Conservation (phyloP, 53 echinoderm and acorn worm genomes). For the Crossaster papposus region DNA sequence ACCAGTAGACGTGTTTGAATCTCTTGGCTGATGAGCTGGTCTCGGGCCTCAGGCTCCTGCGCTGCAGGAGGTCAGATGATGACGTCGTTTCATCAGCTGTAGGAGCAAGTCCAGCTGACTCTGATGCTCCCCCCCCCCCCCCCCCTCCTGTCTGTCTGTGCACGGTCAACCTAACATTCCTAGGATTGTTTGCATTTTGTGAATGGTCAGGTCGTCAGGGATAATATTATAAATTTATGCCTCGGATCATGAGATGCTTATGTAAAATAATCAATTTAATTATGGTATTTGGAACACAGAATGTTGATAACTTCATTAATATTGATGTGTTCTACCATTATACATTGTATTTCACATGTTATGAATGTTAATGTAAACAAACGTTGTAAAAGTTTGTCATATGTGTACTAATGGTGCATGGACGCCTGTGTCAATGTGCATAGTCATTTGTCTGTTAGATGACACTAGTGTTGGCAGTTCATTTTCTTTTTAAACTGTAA, state of each 20-base stretch:
- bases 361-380: no score
- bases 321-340: no score
- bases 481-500: no score
- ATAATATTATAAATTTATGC: constrained; percentile 11
- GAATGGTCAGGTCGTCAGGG: constrained; percentile 48
- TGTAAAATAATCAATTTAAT: neutral
- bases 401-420: no score
- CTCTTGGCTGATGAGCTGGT: neutral
- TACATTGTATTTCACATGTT: no score
- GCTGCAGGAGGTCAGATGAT: neutral
- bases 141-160: no score
- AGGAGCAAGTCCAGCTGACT: neutral
- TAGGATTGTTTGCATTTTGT: constrained; percentile 50
- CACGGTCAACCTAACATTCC: constrained; percentile 24
- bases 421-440: no score
- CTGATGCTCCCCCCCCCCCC: neutral
- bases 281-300: neutral
- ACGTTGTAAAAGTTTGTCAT: no score
- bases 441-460: no score
- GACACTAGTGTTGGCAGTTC: no score
- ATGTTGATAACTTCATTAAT: no score
- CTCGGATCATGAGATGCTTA: no score
- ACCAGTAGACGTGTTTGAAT: neutral
- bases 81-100: neutral
- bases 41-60: neutral